Base-by-base conservation (phyloP, 2,113 vertebrate genomes). In the Polyodon spathula region DNA sequence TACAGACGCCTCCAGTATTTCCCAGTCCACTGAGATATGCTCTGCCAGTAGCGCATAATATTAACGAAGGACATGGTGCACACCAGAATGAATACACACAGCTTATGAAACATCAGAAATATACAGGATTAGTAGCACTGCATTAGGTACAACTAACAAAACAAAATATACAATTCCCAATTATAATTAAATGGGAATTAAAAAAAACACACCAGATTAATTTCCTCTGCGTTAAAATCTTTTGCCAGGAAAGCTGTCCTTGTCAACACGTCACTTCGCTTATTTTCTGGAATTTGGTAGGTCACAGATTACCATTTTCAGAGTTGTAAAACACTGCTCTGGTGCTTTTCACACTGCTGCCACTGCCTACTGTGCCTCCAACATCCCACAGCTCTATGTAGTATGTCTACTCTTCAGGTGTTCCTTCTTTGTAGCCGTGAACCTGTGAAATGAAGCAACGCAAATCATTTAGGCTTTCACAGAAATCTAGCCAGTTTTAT, bases 371-470 rank as follows among this genome's bases (percentile, higher is more conserved):
- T 6, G 96, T 97, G 53, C 95, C 96, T 56, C 95, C 96, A 56
- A 99, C 86, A 77, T 97, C 95, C 95, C 95, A 99, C 40, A 99
- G 78, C 74, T 99, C 96, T 77, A 93, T 93, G 71, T 95, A 98
- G 71, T 88, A 97, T 0, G 92, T 92, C 83, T 97, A 98, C 79
- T 97, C 96, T 64, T 97, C 94, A 6, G 95, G 95, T 2, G 95
- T 97, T 62, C 95, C 95, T 73, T 97, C 96, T 78, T 90, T 97
- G 74, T 97, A 99, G 79, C 98, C 96, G 65, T 99, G 95, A 59
- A 96, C 86, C 96, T 99, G 74, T 5, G 54, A 60, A 56, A 58
- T 8, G 44, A 6, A 43, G 37, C 38, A 27, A 27, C 3, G 3
- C 27, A 27, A 27, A 27, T 27, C 27, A 27, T 27, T 27, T 3